Base-by-base conservation (phyloP, 2,888 invertebrate genomes). In the Hylaea fasciaria region DNA sequence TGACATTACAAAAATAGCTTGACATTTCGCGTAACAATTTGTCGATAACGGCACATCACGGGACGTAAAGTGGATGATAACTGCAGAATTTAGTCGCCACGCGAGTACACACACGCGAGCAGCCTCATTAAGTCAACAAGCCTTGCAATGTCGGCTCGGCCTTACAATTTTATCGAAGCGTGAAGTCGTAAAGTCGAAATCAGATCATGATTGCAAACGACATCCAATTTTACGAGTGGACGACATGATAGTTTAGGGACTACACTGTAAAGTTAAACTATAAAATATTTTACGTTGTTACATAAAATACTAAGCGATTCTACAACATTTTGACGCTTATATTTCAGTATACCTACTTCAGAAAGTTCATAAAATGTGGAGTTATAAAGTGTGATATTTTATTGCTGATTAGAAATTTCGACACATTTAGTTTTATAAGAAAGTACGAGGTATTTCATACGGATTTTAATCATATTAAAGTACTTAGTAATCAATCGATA, bases 151-250 rank as follows among this genome's bases (percentile, higher is more conserved):
- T n/a, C 37, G 5, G 5, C 37, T 10, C 37, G 28, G 37, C 22
- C 39, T 39, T 37, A 29, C 44, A 17, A 39, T 16, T 35, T 52
- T 17, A 45, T 22, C 12, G 9, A 40, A 44, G 45, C 46, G 51
- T 39, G 47, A 52, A 40, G 29, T 51, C 44, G 52, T 66, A 55
- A 64, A 64, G 45, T 44, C 48, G 32, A 50, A 51, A 62, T 57
- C 44, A 29, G 44, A 47, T 40, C 53, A 54, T 61, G 58, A 64
- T 64, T 51, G 44, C 22, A 39, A 41, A 57, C 47, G 56, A 64
- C 61, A 57, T 50, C 13, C 45, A 14, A 56, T 44, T 64, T 66
- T 62, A 66, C 61, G 64, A 64, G 47, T 48, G 17, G 32, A 49
- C 51, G 44, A 40, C 56, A 54, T 45, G 54, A 60, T 53, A 63